phyloP scores from a whole-genome alignment of 2,888 invertebrate genomes.

The Hyles lineata region DNA sequence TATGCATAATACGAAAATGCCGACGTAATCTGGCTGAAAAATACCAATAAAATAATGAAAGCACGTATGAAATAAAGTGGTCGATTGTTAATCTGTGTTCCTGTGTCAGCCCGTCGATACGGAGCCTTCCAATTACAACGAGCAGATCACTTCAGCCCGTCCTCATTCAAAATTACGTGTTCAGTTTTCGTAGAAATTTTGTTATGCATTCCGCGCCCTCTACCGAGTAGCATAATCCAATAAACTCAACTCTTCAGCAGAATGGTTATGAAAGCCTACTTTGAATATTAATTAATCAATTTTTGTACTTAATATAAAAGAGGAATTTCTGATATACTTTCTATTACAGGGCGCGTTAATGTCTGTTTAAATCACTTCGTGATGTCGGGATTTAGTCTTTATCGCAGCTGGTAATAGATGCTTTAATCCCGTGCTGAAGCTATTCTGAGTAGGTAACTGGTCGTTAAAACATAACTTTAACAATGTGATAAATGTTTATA shows the following conservation, averaged over 20 bases:
- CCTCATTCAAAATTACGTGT: slow-evolving; percentile 10
- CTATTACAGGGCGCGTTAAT: slow-evolving; percentile 5
- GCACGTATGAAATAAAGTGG: slow-evolving; percentile 6
- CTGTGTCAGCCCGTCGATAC: slow-evolving; percentile 3
- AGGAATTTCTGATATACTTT: slow-evolving; percentile 15
- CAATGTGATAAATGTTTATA: neutral
- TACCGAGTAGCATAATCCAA: slow-evolving; percentile 6
- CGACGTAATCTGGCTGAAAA: neutral
- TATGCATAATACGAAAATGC: neutral
- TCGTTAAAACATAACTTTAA: neutral
- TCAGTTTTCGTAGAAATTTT: slow-evolving; percentile 18
- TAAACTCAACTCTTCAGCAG: slow-evolving; percentile 15
- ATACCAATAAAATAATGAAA: slow-evolving; percentile 6
- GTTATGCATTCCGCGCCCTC: slow-evolving; percentile 16
- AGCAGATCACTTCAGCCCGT: neutral
- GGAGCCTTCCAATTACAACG: slow-evolving; percentile 8
- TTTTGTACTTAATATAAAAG: slow-evolving; percentile 21
- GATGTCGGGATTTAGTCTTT: slow-evolving; percentile 11
- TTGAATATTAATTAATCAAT: slow-evolving; percentile 25
- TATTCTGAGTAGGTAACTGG: neutral
- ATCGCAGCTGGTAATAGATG: neutral
- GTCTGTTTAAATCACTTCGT: neutral
- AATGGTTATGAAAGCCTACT: slow-evolving; percentile 21
- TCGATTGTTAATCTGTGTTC: slow-evolving; percentile 2
- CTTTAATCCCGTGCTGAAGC: neutral